Conservation (phyloP, 1,140 invertebrate species). For the Microplitis demolitor region DNA sequence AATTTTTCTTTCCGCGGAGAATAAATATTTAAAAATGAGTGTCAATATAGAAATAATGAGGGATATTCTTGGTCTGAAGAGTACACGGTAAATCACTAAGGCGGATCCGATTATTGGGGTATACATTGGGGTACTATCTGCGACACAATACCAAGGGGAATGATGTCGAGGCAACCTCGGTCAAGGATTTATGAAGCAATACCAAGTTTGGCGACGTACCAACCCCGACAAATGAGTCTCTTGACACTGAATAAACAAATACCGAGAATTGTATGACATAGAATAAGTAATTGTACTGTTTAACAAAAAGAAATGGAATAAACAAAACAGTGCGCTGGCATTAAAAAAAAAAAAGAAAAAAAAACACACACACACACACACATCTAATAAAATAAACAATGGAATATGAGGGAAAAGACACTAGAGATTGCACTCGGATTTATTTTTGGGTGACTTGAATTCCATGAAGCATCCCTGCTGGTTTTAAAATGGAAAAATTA, state of each 20-base stretch:
- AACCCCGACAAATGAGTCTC: conserved; percentile 38
- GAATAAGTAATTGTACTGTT: conserved; percentile 24
- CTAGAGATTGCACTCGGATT: neutral
- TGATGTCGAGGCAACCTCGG: conserved; percentile 4
- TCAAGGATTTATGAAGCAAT: conserved; percentile 43
- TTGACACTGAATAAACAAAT: conserved; percentile 46
- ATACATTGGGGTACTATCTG: conserved; percentile 7
- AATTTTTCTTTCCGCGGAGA: too few species aligned
- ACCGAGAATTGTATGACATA: conserved; percentile 13
- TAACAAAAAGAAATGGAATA: neutral
- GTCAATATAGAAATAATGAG: conserved; percentile 5
- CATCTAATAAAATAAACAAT: neutral
- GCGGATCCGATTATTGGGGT: conserved; percentile 14
- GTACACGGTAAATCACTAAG: conserved; percentile 1
- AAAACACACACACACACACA: too few species aligned
- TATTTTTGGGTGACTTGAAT: neutral
- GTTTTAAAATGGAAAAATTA: conserved; percentile 1
- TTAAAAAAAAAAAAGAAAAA: too few species aligned
- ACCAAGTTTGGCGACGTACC: conserved; percentile 50
- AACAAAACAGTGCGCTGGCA: neutral
- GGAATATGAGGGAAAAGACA: neutral
- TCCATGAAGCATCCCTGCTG: neutral
- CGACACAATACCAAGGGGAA: conserved; percentile 9
- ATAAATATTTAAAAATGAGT: neutral
- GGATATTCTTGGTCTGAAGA: neutral